Evolutionary conservation across 2,113 vertebrate species (phyloP).

Genomic region (Arvicanthis niloticus): DNA sequence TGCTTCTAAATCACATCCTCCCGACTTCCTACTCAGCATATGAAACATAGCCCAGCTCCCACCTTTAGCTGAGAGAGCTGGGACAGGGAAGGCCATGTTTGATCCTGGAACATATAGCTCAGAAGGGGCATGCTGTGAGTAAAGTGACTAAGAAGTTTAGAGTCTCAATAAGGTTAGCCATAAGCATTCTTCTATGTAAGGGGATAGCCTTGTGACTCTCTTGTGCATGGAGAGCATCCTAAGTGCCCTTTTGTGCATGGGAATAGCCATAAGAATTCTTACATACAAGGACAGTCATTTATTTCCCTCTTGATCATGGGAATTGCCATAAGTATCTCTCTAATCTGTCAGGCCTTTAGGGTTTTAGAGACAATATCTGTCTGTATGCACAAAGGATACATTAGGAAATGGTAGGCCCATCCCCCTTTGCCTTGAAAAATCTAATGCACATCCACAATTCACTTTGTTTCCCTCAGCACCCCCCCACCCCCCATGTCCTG

Average conservation of each 20-base stretch:
- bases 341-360: conserved; percentile 48
- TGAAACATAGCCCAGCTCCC: neutral
- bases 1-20: neutral
- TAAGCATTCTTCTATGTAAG: neutral
- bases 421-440: neutral
- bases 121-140: neutral
- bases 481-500: no score
- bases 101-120: conserved; percentile 10
- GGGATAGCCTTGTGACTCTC: neutral
- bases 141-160: conserved; percentile 43
- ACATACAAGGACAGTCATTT: neutral
- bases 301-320: neutral
- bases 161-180: neutral
- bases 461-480: neutral
- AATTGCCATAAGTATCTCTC: neutral
- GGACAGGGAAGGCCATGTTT: neutral
- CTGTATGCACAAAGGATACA: neutral
- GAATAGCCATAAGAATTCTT: neutral
- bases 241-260: neutral
- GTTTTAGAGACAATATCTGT: conserved; percentile 30
- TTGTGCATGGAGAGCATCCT: neutral
- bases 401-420: neutral
- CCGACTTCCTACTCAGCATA: neutral
- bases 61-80: neutral
- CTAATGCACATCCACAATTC: neutral